Conservation (phyloP, 2,113 vertebrate genomes). For the Mohoua ochrocephala region DNA sequence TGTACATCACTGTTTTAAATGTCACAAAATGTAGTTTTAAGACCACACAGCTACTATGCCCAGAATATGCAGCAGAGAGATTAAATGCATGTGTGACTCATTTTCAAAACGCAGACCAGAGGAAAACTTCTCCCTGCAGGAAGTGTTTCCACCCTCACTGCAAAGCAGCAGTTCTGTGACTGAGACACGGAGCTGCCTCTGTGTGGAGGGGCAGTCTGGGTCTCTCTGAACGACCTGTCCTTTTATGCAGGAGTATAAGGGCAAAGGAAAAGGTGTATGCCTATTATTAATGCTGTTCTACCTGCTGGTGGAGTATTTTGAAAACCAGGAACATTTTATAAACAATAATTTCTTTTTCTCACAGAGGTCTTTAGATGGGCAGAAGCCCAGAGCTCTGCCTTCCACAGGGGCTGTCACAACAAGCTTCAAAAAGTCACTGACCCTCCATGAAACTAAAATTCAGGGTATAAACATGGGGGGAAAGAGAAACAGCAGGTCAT, state of each 20-base stretch:
- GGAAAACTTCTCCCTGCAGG: not conserved
- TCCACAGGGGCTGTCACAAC: not conserved
- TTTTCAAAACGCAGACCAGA: not conserved
- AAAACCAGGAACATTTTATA: not conserved
- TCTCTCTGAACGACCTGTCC: rapidly evolving
- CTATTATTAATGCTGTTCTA: not conserved
- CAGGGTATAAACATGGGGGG: not conserved
- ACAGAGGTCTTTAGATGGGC: not conserved
- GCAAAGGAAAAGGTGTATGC: not conserved
- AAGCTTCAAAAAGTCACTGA: not conserved
- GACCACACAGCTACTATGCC: not conserved
- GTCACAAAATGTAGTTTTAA: not conserved
- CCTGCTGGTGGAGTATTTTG: not conserved
- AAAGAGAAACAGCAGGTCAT: not conserved
- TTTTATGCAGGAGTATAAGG: not conserved
- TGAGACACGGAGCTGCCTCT: not conserved
- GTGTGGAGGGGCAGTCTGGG: not conserved
- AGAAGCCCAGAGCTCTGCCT: not conserved
- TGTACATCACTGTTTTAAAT: not conserved
- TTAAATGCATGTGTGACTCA: not conserved
- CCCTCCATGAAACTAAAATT: not conserved
- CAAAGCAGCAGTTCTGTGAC: not conserved
- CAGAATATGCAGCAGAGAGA: not conserved
- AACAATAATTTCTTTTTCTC: not conserved
- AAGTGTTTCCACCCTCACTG: rapidly evolving